phyloP scores from a whole-genome alignment of 2,113 vertebrate species.

The Panurus biarmicus region DNA sequence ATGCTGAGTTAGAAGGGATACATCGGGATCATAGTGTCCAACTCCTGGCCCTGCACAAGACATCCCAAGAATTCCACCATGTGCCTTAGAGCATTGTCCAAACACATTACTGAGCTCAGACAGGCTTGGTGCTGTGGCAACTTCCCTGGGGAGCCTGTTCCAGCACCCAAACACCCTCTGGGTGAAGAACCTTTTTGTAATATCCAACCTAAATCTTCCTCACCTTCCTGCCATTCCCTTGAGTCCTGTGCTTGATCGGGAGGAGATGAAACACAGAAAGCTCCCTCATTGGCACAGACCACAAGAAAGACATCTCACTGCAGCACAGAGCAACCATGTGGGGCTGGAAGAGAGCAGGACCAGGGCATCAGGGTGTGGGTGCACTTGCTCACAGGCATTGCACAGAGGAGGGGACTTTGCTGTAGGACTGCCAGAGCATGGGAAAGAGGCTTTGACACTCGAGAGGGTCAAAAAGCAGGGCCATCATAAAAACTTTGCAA shows the following conservation, averaged over 20 bases:
- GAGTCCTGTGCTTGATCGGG: neutral
- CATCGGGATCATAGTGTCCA: neutral
- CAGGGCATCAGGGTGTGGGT: neutral
- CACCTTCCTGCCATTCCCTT: neutral
- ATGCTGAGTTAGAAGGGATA: neutral
- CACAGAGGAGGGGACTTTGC: neutral
- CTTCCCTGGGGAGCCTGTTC: neutral
- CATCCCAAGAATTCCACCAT: neutral
- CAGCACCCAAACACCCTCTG: neutral
- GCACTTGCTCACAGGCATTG: neutral
- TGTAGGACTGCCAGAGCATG: neutral
- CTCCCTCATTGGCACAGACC: neutral
- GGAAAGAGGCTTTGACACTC: neutral
- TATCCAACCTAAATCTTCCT: neutral
- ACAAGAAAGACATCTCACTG: fast-evolving
- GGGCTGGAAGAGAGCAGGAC: neutral
- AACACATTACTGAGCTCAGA: neutral
- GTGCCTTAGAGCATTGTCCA: neutral
- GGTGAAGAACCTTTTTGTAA: neutral
- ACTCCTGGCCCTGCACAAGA: neutral
- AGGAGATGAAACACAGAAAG: neutral
- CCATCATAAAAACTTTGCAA: neutral
- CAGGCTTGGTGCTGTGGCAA: neutral
- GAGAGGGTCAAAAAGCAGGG: neutral
- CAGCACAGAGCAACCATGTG: neutral